Base-by-base conservation (phyloP, 2,797 vertebrate species). In the Crenichthys baileyi region DNA sequence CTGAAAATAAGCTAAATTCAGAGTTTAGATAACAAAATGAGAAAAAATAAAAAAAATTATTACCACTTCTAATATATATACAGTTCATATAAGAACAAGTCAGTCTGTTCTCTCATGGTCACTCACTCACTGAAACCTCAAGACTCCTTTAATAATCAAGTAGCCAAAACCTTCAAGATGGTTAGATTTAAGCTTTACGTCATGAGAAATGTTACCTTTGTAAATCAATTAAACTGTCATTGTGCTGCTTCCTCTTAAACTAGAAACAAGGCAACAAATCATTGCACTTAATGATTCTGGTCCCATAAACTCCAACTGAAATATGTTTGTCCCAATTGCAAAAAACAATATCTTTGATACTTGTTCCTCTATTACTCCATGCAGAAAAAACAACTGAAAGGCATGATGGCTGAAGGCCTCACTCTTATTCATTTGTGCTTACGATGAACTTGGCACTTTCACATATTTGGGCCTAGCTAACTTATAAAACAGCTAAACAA, bases 361-460 rank as follows among this genome's bases (percentile, higher is more conserved):
- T 5, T 12, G 7, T 39, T 39, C 1, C 31, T 39, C 31, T 22
- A 65, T 5, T 36, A 31, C 20, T 65, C 60, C 91, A 89, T 93
- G 91, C 91, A 91, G 77, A 87, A 88, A 82, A 13, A 89, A 83
- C 15, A 89, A 84, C 22, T 70, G 20, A 90, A 89, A 88, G 83
- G 82, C 86, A 70, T 72, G 61, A 76, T 31, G 51, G 48, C 72
- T 75, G 31, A 89, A 90, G 77, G 78, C 78, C 79, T 79, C 78
- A 48, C 41, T 41, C 68, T 77, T 77, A 80, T 77, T 79, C 60
- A 81, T 58, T 72, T 63, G 11, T 76, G 68, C n/a, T 70, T 36
- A 53, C 5, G 78, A 85, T 80, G 50, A 79, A 78, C 53, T 87
- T 68, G 68, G 44, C 75, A 78, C 74, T 74, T 72, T 79, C 56